Conservation (phyloP, 2,888 invertebrate species). For the Mesodorylaimus sp. region DNA sequence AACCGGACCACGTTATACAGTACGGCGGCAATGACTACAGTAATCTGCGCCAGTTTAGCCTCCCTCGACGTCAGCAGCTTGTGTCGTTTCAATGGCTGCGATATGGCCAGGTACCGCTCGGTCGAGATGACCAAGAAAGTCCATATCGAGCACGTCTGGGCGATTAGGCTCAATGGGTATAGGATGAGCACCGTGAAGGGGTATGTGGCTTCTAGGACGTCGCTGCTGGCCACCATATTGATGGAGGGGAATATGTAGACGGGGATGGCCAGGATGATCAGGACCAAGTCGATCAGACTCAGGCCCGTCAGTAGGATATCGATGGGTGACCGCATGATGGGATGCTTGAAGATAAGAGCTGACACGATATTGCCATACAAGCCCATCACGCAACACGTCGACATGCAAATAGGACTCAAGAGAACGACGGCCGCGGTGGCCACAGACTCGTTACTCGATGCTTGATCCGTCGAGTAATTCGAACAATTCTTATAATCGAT, state of each 20-base stretch:
- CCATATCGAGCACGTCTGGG: not conserved
- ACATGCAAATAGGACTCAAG: too few relatives aligned
- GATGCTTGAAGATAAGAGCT: not conserved
- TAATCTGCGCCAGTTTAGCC: not conserved
- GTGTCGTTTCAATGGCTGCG: not conserved
- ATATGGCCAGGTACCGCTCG: not conserved
- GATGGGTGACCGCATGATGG: not conserved
- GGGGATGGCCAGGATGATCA: not conserved
- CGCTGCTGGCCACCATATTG: not conserved
- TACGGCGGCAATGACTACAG: not conserved
- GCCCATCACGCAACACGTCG: conserved; percentile 2
- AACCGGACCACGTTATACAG: not conserved
- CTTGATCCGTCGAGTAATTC: not conserved
- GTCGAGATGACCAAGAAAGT: not conserved
- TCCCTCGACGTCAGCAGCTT: not conserved
- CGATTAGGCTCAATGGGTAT: conserved; percentile 1
- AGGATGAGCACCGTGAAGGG: not conserved
- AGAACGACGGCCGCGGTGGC: not conserved
- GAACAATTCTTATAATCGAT: too few relatives aligned
- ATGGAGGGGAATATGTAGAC: not conserved
- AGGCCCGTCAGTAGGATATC: conserved; percentile 1
- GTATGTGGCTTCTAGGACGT: not conserved
- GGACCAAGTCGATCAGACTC: conserved; percentile 1
- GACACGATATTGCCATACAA: not conserved
- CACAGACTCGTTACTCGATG: not conserved